Conservation (phyloP, 2,113 vertebrate species). For the Tylochromis polylepis region DNA sequence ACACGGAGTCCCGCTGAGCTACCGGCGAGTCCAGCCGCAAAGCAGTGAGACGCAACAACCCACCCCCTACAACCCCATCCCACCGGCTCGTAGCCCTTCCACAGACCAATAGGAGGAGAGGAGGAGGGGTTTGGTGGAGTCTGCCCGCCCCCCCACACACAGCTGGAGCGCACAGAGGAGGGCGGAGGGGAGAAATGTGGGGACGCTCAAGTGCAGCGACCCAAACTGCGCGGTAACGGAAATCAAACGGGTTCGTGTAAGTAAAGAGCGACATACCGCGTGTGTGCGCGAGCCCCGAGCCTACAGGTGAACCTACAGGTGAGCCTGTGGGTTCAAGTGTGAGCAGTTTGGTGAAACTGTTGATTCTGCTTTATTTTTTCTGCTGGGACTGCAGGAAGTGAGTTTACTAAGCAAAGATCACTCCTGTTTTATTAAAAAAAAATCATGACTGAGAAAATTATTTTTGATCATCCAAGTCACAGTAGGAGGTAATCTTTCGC, state of each 20-base stretch:
- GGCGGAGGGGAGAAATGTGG: background rate
- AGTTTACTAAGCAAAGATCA: background rate
- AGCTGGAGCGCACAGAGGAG: background rate
- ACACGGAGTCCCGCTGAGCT: background rate
- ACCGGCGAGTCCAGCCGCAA: slow-evolving; percentile 9
- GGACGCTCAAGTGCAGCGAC: background rate
- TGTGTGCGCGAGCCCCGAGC: fast-evolving
- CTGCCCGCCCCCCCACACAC: background rate
- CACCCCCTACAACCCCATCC: background rate
- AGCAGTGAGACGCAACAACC: background rate
- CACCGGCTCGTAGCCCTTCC: background rate
- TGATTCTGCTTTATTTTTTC: background rate
- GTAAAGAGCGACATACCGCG: background rate
- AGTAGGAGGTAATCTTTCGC: background rate
- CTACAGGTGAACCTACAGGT: no score
- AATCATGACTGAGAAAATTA: fast-evolving
- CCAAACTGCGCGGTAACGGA: background rate
- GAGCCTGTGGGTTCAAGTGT: background rate
- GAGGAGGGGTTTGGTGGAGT: slow-evolving; percentile 32
- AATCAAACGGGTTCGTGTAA: background rate
- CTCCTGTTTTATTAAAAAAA: background rate
- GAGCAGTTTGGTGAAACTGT: background rate
- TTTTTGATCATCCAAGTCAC: background rate
- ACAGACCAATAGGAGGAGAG: slow-evolving; percentile 46
- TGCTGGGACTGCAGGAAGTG: background rate